Percentiles rank a stretch among this genome's conserved stretches.
Evolutionary conservation across 2,888 invertebrate species (phyloP).

Genomic region (Lasioglossum calceatum): DNA sequence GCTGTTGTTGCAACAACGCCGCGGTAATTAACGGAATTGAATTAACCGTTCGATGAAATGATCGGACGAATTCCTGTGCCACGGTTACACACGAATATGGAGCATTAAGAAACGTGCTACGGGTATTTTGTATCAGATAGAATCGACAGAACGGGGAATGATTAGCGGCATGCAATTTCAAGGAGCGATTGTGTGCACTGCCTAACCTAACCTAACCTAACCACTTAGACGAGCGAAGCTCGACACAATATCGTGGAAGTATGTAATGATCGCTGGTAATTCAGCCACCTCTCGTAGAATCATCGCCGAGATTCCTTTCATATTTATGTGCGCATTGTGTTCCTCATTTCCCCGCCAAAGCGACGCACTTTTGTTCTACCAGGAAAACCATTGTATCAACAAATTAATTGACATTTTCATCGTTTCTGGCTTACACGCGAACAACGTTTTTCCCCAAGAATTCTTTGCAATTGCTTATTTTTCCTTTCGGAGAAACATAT

Average conservation of each 20-base stretch:
- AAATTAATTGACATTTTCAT: background rate
- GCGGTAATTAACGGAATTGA: constrained; percentile 40
- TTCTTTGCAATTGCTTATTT: too few species aligned
- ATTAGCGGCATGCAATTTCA: background rate
- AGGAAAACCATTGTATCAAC: background rate
- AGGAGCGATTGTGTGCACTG: background rate
- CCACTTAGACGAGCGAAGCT: background rate
- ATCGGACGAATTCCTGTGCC: background rate
- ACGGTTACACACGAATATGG: background rate
- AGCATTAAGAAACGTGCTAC: background rate
- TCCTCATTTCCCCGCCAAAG: background rate
- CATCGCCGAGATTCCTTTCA: background rate
- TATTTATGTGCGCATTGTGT: background rate
- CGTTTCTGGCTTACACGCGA: background rate
- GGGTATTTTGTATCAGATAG: background rate
- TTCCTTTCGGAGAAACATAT: too few species aligned
- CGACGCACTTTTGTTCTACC: background rate
- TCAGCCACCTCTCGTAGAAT: background rate
- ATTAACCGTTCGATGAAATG: constrained; percentile 38
- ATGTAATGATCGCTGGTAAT: background rate
- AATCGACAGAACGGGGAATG: background rate
- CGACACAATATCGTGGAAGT: background rate
- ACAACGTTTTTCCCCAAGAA: background rate
- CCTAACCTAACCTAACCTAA: background rate
- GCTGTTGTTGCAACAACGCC: constrained; percentile 20